These are phyloP conservation scores for Sinonovacula constricta DNA, from an alignment of 1,140 invertebrate species.

Conservation along the genomic window DNA sequence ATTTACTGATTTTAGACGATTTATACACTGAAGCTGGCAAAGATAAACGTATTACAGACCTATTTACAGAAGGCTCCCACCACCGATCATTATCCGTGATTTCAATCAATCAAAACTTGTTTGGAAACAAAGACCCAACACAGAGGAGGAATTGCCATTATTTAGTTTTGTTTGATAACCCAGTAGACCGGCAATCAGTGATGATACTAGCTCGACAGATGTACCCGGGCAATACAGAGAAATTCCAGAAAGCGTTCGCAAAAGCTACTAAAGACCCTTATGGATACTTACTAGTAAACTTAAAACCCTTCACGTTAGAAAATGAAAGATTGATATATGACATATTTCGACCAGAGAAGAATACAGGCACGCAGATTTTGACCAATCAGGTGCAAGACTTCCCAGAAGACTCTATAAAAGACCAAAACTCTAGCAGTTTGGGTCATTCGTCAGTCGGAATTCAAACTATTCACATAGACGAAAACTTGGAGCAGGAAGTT, in stretches of 20 bases:
- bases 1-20: no score
- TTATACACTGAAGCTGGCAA: no score
- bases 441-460: conserved; percentile 16
- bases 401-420: no score
- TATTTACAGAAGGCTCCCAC: no score
- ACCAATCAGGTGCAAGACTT: background rate
- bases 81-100: no score
- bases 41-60: no score
- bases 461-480: conserved; percentile 5
- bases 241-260: background rate
- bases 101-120: no score
- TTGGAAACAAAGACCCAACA: no score
- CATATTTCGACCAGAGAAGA: background rate
- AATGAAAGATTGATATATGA: conserved; percentile 18
- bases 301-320: conserved; percentile 27
- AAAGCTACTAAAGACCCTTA: background rate
- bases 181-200: background rate
- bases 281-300: background rate
- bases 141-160: no score
- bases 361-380: background rate
- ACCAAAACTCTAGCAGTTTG: conserved; percentile 5
- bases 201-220: conserved; percentile 1
- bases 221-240: no score
- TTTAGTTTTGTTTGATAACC: conserved; percentile 15
- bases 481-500: background rate